Conservation (phyloP, 2,113 vertebrate genomes). For the Gavialis gangeticus region DNA sequence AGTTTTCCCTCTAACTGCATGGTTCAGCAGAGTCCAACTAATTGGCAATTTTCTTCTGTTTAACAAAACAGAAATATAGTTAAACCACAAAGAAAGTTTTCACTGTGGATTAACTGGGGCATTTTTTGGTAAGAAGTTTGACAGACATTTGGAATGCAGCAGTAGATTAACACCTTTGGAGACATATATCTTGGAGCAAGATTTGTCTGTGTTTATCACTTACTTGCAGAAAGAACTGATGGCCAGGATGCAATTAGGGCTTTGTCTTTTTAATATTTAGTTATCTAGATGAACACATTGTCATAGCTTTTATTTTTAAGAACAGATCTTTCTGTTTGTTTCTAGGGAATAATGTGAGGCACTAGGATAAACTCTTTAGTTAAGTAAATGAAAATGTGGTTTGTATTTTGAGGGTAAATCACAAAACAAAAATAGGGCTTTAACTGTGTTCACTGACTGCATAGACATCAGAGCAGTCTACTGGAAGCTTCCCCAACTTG, state of each 20-base stretch:
- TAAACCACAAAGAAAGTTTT: conserved; percentile 37
- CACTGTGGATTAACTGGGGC: conserved; percentile 28
- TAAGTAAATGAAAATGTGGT: not conserved
- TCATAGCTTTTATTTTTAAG: conserved; percentile 30
- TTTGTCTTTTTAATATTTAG: conserved; percentile 57
- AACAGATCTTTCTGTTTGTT: conserved; percentile 22
- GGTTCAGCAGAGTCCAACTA: conserved; percentile 10
- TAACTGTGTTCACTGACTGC: not conserved
- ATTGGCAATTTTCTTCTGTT: conserved; percentile 62
- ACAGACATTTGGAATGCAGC: conserved; percentile 55
- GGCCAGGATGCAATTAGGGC: conserved; percentile 60
- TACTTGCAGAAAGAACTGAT: conserved; percentile 45
- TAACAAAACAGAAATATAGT: conserved; percentile 44
- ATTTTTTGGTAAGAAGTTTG: conserved; percentile 49
- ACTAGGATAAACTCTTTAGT: not conserved
- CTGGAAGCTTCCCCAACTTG: not conserved
- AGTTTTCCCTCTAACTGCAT: not conserved
- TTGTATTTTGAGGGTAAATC: not conserved
- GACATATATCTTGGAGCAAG: conserved; percentile 41
- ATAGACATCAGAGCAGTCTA: not conserved
- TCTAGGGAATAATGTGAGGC: not conserved
- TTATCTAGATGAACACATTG: not conserved
- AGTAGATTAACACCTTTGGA: not conserved
- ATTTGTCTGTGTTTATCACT: conserved; percentile 49
- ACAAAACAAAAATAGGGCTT: not conserved